Base-by-base conservation (phyloP, 2,113 vertebrate species). In the Potamarius usumacintae region DNA sequence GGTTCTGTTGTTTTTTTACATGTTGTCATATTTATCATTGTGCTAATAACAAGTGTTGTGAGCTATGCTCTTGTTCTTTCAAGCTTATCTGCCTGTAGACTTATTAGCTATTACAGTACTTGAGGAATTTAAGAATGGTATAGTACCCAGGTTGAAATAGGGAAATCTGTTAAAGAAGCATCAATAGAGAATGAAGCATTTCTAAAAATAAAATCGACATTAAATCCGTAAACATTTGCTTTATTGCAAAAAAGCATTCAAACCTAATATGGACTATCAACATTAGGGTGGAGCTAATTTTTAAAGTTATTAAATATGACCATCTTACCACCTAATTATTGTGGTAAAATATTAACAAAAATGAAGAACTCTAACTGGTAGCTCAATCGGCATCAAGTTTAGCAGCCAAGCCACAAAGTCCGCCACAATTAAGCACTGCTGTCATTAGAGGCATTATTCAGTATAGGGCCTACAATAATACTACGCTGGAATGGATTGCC, bases 31-130 rank as follows among this genome's bases (percentile, higher is more conserved):
- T 72, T 72, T 84, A 50, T 57, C 10, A 84, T 55, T 84, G 48
- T 71, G n/a, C 25, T 83, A 53, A 83, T 57, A 57, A 79, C 77
- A 79, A 80, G 7, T 80, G 78, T 10, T 27, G 15, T 18, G 78
- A 80, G 7, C 27, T 30, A 80, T 17, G 25, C 50, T 30, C 30
- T 30, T 53, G 50, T 27, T 52, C 25, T 17, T 78, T 55, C 48
- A 25, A 77, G 62, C 48, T 50, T 50, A 52, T 77, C 52, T 78
- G 76, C 76, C 22, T 77, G 12, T 5, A 15, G 48, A 15, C 11
- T 2, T 77, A n/a, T 53, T 53, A n/a, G 5, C 48, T 25, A 12
- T 50, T 11, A n/a, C 22, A 77, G 11, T n/a, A 53, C 22, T 27
- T n/a, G 7, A 27, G 12, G 53, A n/a, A 53, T n/a, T 9, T n/a